phyloP scores from a whole-genome alignment of 2,888 invertebrate genomes.

The Monoplex corrugatus region DNA sequence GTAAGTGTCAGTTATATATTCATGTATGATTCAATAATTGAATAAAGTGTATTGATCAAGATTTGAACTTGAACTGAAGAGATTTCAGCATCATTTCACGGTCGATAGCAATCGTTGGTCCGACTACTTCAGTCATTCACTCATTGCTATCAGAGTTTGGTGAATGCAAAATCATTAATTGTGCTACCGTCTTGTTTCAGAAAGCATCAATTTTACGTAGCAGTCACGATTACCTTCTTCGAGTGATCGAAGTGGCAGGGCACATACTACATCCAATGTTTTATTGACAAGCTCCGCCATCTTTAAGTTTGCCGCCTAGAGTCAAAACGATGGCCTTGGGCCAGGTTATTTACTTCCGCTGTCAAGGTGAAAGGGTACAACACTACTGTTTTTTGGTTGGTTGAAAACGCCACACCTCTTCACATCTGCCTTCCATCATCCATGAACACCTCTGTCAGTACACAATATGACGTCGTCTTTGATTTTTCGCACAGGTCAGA shows the following conservation, averaged over 20 bases:
- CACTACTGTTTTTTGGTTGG: slow-evolving; percentile 37
- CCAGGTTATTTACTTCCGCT: slow-evolving; percentile 43
- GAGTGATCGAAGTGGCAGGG: slow-evolving; percentile 54
- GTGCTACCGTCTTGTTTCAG: too few relatives aligned
- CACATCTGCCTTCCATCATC: not conserved
- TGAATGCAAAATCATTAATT: too few relatives aligned
- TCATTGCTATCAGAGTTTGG: too few relatives aligned
- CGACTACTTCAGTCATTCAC: too few relatives aligned
- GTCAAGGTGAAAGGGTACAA: slow-evolving; percentile 22
- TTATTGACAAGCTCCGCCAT: slow-evolving; percentile 58
- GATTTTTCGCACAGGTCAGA: slow-evolving; percentile 25
- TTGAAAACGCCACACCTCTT: slow-evolving; percentile 19
- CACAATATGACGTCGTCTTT: not conserved
- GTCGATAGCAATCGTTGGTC: too few relatives aligned
- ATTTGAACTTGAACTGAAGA: too few relatives aligned
- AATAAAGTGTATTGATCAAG: too few relatives aligned
- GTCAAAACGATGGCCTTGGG: not conserved
- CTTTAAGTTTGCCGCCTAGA: slow-evolving; percentile 54
- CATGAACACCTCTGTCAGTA: not conserved
- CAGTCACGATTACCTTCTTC: slow-evolving; percentile 59
- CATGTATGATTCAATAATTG: too few relatives aligned
- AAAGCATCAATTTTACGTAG: too few relatives aligned
- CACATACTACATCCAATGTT: slow-evolving; percentile 56
- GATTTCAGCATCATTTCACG: too few relatives aligned
- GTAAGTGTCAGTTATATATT: too few relatives aligned